A percentile compares a stretch with the other conserved stretches of the same genome.
These are phyloP conservation scores for Oncopeltus fasciatus DNA, from an alignment of 1,140 invertebrate species.

Conservation along the genomic window DNA sequence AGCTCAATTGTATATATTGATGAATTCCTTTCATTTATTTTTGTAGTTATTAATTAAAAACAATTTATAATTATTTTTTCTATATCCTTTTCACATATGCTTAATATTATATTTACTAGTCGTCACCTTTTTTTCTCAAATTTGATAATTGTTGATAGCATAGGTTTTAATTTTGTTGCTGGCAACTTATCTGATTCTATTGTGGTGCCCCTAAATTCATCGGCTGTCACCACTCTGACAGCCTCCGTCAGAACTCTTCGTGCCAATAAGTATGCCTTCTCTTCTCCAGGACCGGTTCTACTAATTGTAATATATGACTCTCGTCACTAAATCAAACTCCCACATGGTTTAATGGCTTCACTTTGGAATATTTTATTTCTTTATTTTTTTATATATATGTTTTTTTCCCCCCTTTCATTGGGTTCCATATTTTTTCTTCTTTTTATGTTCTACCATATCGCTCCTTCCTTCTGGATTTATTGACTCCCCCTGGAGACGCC, in stretches of 20 bases:
- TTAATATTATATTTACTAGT: too few species aligned
- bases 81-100: too few species aligned
- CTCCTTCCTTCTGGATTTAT: background rate
- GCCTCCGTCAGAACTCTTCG: background rate
- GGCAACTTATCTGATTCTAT: too few species aligned
- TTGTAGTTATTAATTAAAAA: too few species aligned
- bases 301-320: conserved; percentile 10
- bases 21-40: too few species aligned
- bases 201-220: too few species aligned
- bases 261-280: background rate
- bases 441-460: background rate
- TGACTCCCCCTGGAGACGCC: background rate
- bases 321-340: conserved; percentile 8
- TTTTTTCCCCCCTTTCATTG: background rate
- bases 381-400: background rate
- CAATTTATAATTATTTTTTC: too few species aligned
- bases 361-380: conserved; percentile 4
- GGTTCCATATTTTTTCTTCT: background rate
- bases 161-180: too few species aligned
- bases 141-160: too few species aligned
- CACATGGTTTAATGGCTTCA: conserved; percentile 4
- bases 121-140: too few species aligned
- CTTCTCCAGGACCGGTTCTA: background rate
- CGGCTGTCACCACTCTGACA: too few species aligned
- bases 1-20: too few species aligned